Conservation (phyloP, 2,113 vertebrate genomes). For the Nycticebus coucang region DNA sequence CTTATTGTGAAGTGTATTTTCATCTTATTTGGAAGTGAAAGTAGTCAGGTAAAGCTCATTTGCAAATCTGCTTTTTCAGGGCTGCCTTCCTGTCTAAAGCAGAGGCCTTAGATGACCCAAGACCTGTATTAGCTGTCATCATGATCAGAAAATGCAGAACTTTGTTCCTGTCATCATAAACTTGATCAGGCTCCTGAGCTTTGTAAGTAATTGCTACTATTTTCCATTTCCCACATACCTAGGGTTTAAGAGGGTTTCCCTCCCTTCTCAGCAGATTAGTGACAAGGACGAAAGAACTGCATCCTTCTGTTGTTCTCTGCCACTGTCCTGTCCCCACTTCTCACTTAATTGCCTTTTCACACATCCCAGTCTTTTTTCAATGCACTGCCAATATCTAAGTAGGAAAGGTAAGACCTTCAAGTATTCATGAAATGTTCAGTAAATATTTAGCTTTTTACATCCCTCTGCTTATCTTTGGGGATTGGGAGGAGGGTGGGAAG, state of each 20-base stretch:
- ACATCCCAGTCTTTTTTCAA: not conserved
- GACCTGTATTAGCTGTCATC: accelerated
- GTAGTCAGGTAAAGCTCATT: not conserved
- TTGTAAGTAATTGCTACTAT: not conserved
- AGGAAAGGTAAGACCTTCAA: not conserved
- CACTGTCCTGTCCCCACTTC: not conserved
- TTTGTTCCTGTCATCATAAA: not conserved
- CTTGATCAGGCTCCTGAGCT: not conserved
- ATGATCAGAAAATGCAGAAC: not conserved
- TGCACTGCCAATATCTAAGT: not conserved
- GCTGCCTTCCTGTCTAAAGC: not conserved
- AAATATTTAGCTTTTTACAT: not conserved
- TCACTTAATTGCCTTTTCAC: not conserved
- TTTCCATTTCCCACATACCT: not conserved
- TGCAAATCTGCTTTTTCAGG: not conserved
- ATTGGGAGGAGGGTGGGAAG: not conserved
- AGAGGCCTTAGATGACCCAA: not conserved
- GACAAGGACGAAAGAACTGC: not conserved
- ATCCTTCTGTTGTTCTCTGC: too few relatives aligned
- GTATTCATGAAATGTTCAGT: not conserved
- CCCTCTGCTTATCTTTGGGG: not conserved
- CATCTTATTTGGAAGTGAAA: not conserved
- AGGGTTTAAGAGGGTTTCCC: not conserved
- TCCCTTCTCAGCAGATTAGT: not conserved
- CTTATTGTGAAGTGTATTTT: not conserved